Base-by-base conservation (phyloP, 2,113 vertebrate species). In the Peromyscus polionotus region DNA sequence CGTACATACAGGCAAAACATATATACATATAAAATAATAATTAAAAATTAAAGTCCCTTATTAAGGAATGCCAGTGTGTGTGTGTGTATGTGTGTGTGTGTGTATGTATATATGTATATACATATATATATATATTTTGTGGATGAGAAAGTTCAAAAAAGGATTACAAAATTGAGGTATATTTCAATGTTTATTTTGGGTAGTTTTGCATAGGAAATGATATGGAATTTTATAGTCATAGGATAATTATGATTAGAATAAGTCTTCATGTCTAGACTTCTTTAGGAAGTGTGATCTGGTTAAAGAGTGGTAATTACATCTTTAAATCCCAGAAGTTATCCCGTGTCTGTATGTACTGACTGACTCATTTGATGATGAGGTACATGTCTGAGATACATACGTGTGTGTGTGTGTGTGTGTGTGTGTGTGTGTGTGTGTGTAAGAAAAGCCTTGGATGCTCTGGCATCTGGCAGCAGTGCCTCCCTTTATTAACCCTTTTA, bases 171-270 rank as follows among this genome's bases (percentile, higher is more conserved):
- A 57, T 2, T 61, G 51, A 95, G 10, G 20, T 26, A 26, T 33
- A 73, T 94, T 85, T 96, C 87, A 92, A 95, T 77, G n/a, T 77
- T 91, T 81, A 54, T 16, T 89, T 91, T 65, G n/a, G 79, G 75
- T 91, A 57, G 61, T 90, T 92, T 79, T 75, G n/a, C 70, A 90
- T 42, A 88, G 61, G 85, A 84, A 80, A 79, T 95, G 19, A 12
- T 92, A 61, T 57, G 57, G 20, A 73, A 95, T 76, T n/a, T 84
- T 68, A 92, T 54, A 70, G 11, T 93, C 9, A 14, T 81, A 28
- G 19, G 14, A 54, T 96, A 91, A 93, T 19, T 93, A 31, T 72
- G 20, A 31, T 48, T 63, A 59, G 63, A 70, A 7, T 10, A 76
- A 5, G 13, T 54, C 54, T 77, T 76, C 88, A 61, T 33, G 28